Evolutionary conservation across 2,797 vertebrate genomes (phyloP), one percentile per base, ranked within the genome.

Genomic region (Platyrinchus mystaceus): DNA sequence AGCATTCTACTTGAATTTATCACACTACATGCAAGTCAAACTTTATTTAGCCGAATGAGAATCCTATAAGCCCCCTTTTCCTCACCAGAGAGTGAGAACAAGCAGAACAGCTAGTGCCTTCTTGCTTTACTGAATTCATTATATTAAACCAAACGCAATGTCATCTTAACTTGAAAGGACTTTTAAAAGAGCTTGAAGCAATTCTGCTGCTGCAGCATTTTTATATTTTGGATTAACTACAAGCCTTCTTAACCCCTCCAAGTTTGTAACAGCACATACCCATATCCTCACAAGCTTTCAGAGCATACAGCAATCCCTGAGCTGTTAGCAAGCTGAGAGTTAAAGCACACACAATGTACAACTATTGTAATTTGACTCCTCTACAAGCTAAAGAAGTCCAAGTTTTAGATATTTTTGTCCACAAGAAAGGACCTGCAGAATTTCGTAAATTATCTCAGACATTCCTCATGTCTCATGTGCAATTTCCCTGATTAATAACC

Each of bases 41-140:
- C 74, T 89, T 96, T 94, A 95, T 95, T 93, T 88, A 93, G 87
- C 60, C 0, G 2, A 93, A 95, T 0, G 0, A 96, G 87, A 96
- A 94, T 90, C 91, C 95, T 91, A 9, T 93, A 96, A 97, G 89
- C 93, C 83, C 62, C 63, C 36, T 87, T 93, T 70, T 82, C 85
- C 93, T 90, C 93, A 94, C 74, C 32, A 82, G 83, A 95, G 91
- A 95, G 94, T 11, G 80, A 86, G 87, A 94, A 94, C 88, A 84
- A 87, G 89, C 73, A 95, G 87, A 93, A 91, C 58, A 94, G 89
- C 89, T 80, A 94, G 87, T 90, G 91, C 77, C 93, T 95, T 76
- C 94, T 94, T 95, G 91, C 94, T 91, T 94, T 96, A 88, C 91
- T 94, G 95, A 95, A 94, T 94, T 94, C 87, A 93, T 95, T 93